Conservation (phyloP, 2,888 invertebrate species). For the Drosophila falleni region DNA sequence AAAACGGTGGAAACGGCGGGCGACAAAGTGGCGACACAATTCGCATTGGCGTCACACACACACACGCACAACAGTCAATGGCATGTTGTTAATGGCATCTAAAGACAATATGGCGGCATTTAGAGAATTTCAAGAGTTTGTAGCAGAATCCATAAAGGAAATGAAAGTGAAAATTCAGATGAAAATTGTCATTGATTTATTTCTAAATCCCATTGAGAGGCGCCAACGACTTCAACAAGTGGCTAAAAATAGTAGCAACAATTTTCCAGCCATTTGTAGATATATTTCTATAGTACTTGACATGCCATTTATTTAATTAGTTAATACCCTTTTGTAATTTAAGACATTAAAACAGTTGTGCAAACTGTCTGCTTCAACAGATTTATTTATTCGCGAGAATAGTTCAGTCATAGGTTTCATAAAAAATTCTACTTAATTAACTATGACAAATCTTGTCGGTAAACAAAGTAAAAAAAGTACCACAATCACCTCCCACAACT, state of each 20-base stretch:
- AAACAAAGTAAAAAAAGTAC: constrained; percentile 33
- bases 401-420: neutral
- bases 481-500: constrained; percentile 1
- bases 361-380: neutral
- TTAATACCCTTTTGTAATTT: neutral
- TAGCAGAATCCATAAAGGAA: constrained; percentile 20
- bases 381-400: neutral
- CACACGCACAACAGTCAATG: constrained; percentile 34
- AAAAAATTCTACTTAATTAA: constrained; percentile 2
- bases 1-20: constrained; percentile 48
- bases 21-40: constrained; percentile 63
- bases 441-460: constrained; percentile 42
- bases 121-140: constrained; percentile 32
- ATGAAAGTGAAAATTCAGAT: constrained; percentile 41
- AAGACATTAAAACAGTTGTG: constrained; percentile 10
- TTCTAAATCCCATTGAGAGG: constrained; percentile 1
- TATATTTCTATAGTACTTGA: neutral
- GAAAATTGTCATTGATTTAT: constrained; percentile 43
- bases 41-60: constrained; percentile 60
- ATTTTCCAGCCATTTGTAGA: neutral
- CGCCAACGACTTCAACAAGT: constrained; percentile 45
- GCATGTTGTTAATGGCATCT: constrained; percentile 48
- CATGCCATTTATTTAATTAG: constrained; percentile 1
- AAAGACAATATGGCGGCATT: constrained; percentile 66
- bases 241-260: constrained; percentile 22